Percentiles rank a stretch among this genome's conserved stretches.
Conservation (phyloP, 2,113 vertebrate species). For the Forbesichthys agassizii region DNA sequence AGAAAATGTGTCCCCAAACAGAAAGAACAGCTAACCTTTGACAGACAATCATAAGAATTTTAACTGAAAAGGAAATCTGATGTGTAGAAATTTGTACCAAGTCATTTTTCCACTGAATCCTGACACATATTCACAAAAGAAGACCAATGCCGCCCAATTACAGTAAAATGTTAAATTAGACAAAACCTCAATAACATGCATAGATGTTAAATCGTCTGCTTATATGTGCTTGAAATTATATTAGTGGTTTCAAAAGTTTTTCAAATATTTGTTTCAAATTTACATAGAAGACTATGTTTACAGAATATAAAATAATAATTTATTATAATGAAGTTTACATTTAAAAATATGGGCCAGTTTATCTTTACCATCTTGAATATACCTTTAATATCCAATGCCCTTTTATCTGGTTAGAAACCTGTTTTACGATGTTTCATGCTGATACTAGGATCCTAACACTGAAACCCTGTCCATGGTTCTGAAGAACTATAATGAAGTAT, state of each 20-base stretch:
- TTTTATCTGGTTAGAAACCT: too few species aligned
- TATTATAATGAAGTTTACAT: conserved; percentile 1
- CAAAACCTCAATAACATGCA: too few species aligned
- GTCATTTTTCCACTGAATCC: too few species aligned
- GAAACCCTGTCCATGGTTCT: conserved; percentile 5
- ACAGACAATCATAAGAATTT: neutral
- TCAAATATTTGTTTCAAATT: conserved; percentile 23
- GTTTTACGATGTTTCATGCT: neutral
- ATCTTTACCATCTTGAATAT: neutral
- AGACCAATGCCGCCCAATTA: too few species aligned
- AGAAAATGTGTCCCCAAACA: conserved; percentile 1
- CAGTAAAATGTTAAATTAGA: too few species aligned
- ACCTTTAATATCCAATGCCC: neutral
- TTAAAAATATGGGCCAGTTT: neutral
- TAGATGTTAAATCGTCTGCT: conserved; percentile 12
- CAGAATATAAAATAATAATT: neutral
- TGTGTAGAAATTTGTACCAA: too few species aligned
- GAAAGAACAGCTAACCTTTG: neutral
- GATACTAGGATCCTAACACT: neutral
- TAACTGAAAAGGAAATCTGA: neutral
- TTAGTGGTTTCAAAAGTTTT: conserved; percentile 10
- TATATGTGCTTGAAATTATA: conserved; percentile 4
- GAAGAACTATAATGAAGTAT: neutral
- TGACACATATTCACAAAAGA: too few species aligned
- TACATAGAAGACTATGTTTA: neutral